Percentiles rank a stretch among this genome's conserved stretches.
Conservation (phyloP, 1,140 invertebrate genomes). For the Euglossa dilemma region DNA sequence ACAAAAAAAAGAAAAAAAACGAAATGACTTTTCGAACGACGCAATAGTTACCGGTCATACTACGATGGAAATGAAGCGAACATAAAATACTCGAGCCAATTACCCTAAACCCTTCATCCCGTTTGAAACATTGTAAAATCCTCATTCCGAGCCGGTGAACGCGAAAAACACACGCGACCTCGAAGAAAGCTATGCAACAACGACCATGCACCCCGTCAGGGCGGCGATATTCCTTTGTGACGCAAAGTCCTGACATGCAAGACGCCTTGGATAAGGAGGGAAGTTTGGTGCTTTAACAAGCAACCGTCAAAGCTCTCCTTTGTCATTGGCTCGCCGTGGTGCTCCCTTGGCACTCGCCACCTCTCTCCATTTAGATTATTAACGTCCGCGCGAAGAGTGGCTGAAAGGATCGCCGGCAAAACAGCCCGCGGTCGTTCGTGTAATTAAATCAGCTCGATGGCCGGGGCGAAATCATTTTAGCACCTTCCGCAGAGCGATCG, state of each 20-base stretch:
- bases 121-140: background rate
- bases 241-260: conserved; percentile 11
- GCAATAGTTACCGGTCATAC: too few relatives aligned
- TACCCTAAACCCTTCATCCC: background rate
- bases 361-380: conserved; percentile 52
- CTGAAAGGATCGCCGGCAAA: conserved; percentile 14
- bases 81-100: too few relatives aligned
- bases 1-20: too few relatives aligned
- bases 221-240: conserved; percentile 1
- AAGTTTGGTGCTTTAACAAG: conserved; percentile 32
- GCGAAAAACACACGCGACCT: background rate
- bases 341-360: conserved; percentile 27
- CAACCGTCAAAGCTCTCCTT: conserved; percentile 41
- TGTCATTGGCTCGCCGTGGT: conserved; percentile 27
- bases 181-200: background rate
- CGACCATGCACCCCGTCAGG: background rate
- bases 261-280: conserved; percentile 50
- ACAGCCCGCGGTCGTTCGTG: background rate
- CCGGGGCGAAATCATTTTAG: conserved; percentile 14
- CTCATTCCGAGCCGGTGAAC: background rate
- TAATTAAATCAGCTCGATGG: conserved; percentile 32
- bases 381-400: conserved; percentile 20
- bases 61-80: too few relatives aligned
- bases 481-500: background rate
- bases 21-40: too few relatives aligned